Conservation (phyloP, 2,797 vertebrate species). For the Sebastes vulpes region DNA sequence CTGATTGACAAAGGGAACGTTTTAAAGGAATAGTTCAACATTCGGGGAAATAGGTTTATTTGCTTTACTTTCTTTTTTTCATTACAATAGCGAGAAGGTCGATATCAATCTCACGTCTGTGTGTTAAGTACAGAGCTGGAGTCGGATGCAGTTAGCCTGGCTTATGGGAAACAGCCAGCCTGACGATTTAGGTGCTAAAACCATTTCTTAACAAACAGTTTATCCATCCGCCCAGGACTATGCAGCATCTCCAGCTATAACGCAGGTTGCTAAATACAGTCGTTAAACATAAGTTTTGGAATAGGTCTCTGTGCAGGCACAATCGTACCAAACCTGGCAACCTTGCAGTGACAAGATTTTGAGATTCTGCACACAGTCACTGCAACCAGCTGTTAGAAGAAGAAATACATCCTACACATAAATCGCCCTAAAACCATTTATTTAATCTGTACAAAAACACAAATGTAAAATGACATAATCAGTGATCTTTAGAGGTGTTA, state of each 20-base stretch:
- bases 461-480: not conserved
- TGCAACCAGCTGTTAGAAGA: not conserved
- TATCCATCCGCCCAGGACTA: too few relatives aligned
- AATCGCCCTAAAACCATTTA: not conserved
- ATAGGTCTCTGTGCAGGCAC: not conserved
- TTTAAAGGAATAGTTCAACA: slow-evolving; percentile 29
- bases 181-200: not conserved
- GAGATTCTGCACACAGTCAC: not conserved
- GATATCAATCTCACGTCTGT: not conserved
- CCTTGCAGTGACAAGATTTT: not conserved
- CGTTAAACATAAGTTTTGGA: not conserved
- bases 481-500: not conserved
- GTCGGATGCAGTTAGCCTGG: not conserved
- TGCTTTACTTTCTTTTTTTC: not conserved
- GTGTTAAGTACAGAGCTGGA: too few relatives aligned
- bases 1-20: not conserved
- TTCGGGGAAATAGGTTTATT: not conserved
- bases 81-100: not conserved
- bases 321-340: not conserved
- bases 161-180: too few relatives aligned
- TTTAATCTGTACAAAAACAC: not conserved
- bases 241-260: not conserved
- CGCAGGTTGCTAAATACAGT: not conserved
- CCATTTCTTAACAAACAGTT: too few relatives aligned
- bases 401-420: not conserved